Conservation (phyloP, 2,113 vertebrate species). For the Bos javanicus region DNA sequence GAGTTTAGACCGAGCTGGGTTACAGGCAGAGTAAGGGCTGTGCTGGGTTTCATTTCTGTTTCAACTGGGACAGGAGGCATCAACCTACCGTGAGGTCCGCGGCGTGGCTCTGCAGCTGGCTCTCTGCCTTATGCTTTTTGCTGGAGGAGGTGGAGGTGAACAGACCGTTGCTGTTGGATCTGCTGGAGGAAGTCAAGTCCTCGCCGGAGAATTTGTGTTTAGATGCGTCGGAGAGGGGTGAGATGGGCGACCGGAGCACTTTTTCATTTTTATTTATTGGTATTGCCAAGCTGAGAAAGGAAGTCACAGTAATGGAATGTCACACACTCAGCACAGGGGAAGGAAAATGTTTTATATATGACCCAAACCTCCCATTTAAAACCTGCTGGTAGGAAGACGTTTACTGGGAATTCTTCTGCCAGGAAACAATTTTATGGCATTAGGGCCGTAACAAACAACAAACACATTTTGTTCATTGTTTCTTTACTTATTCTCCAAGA, state of each 20-base stretch:
- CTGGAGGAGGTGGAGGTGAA: slow-evolving; percentile 80
- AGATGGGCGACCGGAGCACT: slow-evolving; percentile 88
- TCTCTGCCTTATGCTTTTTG: slow-evolving; percentile 83
- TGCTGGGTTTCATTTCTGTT: neutral
- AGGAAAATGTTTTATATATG: slow-evolving; percentile 74
- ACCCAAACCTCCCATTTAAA: slow-evolving; percentile 74
- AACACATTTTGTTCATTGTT: slow-evolving; percentile 69
- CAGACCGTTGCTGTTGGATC: slow-evolving; percentile 75
- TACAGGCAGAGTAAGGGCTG: neutral
- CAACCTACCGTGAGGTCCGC: slow-evolving; percentile 81
- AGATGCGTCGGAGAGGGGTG: slow-evolving; percentile 86
- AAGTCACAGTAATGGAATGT: slow-evolving; percentile 80
- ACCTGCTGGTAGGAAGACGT: slow-evolving; percentile 63
- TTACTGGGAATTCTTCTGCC: slow-evolving; percentile 58
- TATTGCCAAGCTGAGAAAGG: slow-evolving; percentile 84
- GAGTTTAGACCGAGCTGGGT: neutral
- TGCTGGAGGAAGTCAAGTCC: slow-evolving; percentile 83
- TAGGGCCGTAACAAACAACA: slow-evolving; percentile 63
- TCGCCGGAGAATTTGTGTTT: slow-evolving; percentile 83
- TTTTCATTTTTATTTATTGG: slow-evolving; percentile 90
- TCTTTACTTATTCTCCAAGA: slow-evolving; percentile 53
- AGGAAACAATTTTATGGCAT: slow-evolving; percentile 68
- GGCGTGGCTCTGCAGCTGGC: slow-evolving; percentile 72
- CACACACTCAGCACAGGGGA: slow-evolving; percentile 71
- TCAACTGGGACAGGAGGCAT: neutral